Evolutionary conservation across 2,888 invertebrate species (phyloP).

Genomic region (Abscondita cerata): DNA sequence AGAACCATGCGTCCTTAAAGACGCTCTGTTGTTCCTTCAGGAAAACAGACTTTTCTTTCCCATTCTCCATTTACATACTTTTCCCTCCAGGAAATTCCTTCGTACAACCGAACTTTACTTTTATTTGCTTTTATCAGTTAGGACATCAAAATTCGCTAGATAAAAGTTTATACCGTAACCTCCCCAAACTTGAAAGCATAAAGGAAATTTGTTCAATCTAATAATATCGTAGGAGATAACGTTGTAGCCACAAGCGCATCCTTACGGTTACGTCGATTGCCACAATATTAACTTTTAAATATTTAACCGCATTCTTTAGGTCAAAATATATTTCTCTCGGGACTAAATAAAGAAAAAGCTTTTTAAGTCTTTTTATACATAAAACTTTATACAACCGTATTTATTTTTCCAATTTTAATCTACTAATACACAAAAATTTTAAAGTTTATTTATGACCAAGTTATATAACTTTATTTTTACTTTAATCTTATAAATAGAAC

Average conservation of each 20-base stretch:
- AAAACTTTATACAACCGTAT: too few relatives aligned
- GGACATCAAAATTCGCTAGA: constrained; percentile 14
- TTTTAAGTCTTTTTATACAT: too few relatives aligned
- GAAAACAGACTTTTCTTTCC: constrained; percentile 24
- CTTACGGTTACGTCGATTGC: background rate
- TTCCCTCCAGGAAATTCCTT: constrained; percentile 25
- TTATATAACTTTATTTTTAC: too few relatives aligned
- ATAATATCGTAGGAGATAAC: constrained; percentile 4
- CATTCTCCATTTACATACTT: constrained; percentile 31
- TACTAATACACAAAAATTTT: too few relatives aligned
- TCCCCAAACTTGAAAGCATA: constrained; percentile 9
- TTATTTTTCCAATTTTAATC: too few relatives aligned
- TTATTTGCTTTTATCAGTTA: constrained; percentile 23
- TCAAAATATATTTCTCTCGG: background rate
- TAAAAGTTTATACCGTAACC: constrained; percentile 9
- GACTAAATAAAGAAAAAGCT: too few relatives aligned
- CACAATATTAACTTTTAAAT: constrained; percentile 8
- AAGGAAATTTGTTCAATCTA: constrained; percentile 10
- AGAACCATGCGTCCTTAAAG: constrained; percentile 51
- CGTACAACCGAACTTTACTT: constrained; percentile 23
- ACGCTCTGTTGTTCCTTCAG: constrained; percentile 33
- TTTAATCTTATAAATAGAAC: too few relatives aligned
- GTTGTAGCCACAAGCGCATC: constrained; percentile 5
- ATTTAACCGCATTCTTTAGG: constrained; percentile 9
- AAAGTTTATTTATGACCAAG: too few relatives aligned